Percentiles rank a stretch among this genome's conserved stretches.
Conservation (phyloP, 1,140 invertebrate species). For the Brachionus angularis region DNA sequence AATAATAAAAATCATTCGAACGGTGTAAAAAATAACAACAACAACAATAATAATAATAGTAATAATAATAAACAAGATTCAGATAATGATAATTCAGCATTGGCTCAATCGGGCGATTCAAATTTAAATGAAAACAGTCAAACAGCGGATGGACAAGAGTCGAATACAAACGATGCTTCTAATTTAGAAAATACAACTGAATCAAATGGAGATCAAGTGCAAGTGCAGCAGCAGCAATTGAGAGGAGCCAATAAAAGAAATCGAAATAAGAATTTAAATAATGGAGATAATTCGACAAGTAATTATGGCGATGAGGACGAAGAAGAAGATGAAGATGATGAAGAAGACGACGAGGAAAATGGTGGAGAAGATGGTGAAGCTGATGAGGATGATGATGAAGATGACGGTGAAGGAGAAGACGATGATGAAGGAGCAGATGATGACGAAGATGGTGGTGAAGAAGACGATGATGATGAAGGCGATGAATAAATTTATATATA, state of each 20-base stretch:
- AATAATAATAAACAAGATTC: too few species aligned
- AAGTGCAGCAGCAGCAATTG: too few species aligned
- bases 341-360: too few species aligned
- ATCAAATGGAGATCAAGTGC: background rate
- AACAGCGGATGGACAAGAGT: background rate
- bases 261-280: background rate
- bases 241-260: too few species aligned
- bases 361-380: slow-evolving; percentile 7
- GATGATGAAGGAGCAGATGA: slow-evolving; percentile 38
- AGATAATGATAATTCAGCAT: background rate
- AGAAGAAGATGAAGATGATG: slow-evolving; percentile 16
- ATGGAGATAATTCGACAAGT: slow-evolving; percentile 22
- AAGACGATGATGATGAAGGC: slow-evolving; percentile 31
- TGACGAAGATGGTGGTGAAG: slow-evolving; percentile 24
- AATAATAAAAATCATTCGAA: background rate
- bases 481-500: too few species aligned
- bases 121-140: too few species aligned
- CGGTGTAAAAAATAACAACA: background rate
- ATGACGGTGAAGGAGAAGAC: slow-evolving; percentile 41
- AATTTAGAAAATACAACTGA: slow-evolving; percentile 8
- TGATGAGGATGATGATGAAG: slow-evolving; percentile 40
- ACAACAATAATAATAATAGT: too few species aligned
- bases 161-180: background rate
- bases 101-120: slow-evolving; percentile 6
- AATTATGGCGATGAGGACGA: slow-evolving; percentile 31